Evolutionary conservation across 2,113 vertebrate genomes (phyloP).

Genomic region (Scomber japonicus): DNA sequence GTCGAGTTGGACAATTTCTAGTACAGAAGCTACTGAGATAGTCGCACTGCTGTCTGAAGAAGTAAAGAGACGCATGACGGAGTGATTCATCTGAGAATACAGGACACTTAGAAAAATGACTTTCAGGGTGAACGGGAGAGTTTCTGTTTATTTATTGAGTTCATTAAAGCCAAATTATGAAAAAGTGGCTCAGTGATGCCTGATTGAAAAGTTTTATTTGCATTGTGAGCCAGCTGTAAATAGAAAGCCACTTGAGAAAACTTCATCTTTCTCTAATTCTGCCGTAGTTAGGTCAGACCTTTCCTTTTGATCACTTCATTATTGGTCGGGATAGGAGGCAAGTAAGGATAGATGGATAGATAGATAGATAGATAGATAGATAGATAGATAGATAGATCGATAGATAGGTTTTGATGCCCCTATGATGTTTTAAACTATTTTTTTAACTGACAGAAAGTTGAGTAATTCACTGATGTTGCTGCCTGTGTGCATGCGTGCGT

Average conservation of each 20-base stretch:
- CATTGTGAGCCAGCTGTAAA: neutral
- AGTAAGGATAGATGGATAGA: neutral
- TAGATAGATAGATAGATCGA: no score
- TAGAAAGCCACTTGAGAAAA: neutral
- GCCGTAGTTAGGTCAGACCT: slow-evolving; percentile 43
- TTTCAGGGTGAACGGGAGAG: neutral
- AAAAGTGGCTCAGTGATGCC: neutral
- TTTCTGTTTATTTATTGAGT: neutral
- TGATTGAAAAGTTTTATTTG: neutral
- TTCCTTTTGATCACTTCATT: slow-evolving; percentile 12
- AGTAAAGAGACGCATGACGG: no score
- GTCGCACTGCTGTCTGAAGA: neutral
- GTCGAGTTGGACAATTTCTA: neutral
- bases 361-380: no score
- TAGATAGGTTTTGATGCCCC: no score
- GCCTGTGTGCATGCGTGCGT: slow-evolving; percentile 22
- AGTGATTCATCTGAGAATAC: slow-evolving; percentile 5
- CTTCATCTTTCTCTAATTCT: neutral
- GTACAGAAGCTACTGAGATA: neutral
- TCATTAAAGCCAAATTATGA: neutral
- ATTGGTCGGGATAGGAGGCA: slow-evolving; percentile 35
- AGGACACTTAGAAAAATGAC: neutral
- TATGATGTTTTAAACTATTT: no score
- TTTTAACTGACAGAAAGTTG: slow-evolving; percentile 3
- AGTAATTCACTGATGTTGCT: slow-evolving; percentile 13